Base-by-base conservation (phyloP, 2,113 vertebrate genomes). In the Tursiops truncatus region DNA sequence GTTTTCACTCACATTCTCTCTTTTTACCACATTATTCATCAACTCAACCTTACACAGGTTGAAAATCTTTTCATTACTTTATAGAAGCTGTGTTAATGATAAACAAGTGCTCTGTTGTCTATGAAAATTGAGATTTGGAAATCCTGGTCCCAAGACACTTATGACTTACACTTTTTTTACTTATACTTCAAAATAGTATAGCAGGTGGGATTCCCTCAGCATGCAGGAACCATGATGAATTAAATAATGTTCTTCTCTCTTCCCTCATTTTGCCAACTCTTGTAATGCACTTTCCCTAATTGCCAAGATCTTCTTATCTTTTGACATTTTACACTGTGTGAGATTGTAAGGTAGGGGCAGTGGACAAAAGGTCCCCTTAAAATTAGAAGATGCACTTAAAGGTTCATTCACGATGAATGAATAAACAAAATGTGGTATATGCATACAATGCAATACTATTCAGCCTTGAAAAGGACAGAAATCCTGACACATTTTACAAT, bases 21-120 rank as follows among this genome's bases (percentile, higher is more conserved):
- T 87, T 90, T 95, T 84, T 83, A 95, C 65, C 67, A 70, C 26
- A 70, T 74, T 86, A 87, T 62, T 63, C 26, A 94, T 82, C 38
- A 94, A 80, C 74, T 82, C 89, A 89, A 58, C 8, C 70, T 68
- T 63, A 71, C 15, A 65, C 36, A 77, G 58, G 0, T 63, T 96
- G 73, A 97, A 85, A 96, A n/a, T 6, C 6, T 58, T 4, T 83
- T 90, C 44, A 76, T 71, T 92, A 60, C 88, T 89, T 94, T 90
- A 47, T 63, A 82, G 87, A 95, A 94, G 36, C 28, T 58, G 3
- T 73, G 2, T 68, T 76, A 89, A 62, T 38, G 91, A 67, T 44
- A 91, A 95, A 68, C 23, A 83, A 85, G 26, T 56, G 10, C 7
- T 94, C 87, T 73, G 5, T 21, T 56, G 23, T 80, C 80, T 62